phyloP scores from a whole-genome alignment of 1,140 invertebrate genomes.

The Pseudomyrmex pallidus region DNA sequence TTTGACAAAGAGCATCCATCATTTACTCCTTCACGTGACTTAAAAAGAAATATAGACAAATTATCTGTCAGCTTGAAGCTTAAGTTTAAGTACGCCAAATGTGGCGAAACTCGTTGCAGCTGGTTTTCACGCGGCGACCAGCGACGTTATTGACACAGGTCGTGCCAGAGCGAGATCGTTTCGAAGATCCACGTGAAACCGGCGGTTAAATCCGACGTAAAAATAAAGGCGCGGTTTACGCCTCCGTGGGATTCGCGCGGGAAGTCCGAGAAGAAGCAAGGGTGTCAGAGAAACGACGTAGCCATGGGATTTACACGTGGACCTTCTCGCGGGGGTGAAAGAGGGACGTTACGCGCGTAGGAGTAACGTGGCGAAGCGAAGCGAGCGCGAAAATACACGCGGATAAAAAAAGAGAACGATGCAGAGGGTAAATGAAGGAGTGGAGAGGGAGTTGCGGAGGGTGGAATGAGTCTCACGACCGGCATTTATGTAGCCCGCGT shows the following conservation, averaged over 20 bases:
- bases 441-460: conserved; percentile 36
- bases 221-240: conserved; percentile 80
- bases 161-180: conserved; percentile 52
- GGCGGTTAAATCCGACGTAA: conserved; percentile 80
- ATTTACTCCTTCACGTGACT: not conserved
- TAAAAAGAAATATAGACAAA: not conserved
- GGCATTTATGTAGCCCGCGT: conserved; percentile 79
- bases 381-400: conserved; percentile 41
- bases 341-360: not conserved
- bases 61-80: conserved; percentile 1
- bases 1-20: not conserved
- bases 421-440: not conserved
- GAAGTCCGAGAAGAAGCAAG: conserved; percentile 6
- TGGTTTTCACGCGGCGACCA: conserved; percentile 7
- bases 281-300: not conserved
- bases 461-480: conserved; percentile 70
- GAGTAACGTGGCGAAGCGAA: not conserved
- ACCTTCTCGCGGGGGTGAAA: not conserved
- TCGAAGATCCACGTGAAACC: conserved; percentile 61
- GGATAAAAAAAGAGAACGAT: not conserved
- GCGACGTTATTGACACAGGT: conserved; percentile 61
- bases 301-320: conserved; percentile 65
- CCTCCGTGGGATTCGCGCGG: conserved; percentile 65
- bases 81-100: conserved; percentile 27
- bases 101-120: not conserved